Base-by-base conservation (phyloP, 35 echinoderm and acorn worm species). In the Apostichopus parvimensis region DNA sequence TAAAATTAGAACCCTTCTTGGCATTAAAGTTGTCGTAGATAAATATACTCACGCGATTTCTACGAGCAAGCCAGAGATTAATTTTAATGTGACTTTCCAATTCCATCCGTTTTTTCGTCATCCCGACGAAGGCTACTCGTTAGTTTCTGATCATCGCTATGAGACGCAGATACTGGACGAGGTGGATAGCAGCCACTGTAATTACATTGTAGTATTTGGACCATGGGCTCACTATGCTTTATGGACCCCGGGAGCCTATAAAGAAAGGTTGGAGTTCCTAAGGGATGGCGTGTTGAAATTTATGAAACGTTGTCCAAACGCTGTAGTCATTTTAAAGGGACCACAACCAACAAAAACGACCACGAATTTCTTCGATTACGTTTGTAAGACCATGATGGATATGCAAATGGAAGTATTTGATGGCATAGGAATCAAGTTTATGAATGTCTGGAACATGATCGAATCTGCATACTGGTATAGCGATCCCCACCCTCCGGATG, bases 81-180 rank as follows among this genome's bases (percentile, higher is more conserved):
- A 91, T 54, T 91, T 91, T 34, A 91, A 91, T 54, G 89, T 91
- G 8, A 91, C 89, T 26, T 91, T 91, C 20, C 89, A 91, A 53
- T 91, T 91, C 79, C 89, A 91, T 91, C 89, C 89, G 22, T 79
- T 91, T 54, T 91, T 91, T 34, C 89, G 89, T 9, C 89, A 91
- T 60, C 89, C 89, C 8, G 89, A 57, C 2, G 73, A 79, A 59
- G 89, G 89, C 17, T 78, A 18, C 26, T 91, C 89, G 8, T 34
- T 91, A 5, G 89, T 91, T 10, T 77, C 71, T 17, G 73, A 91
- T 59, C 89, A 91, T 53, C 14, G 73, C 24, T 91, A 91, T 53
- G 89, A 91, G 59, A 24, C 89, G 4, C 53, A 91, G 34, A 91
- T 91, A 21, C 76, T 91, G 5, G 73, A 91, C 45, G 77, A 91